A percentile compares a stretch with the other conserved stretches of the same genome.
Conservation (phyloP, 2,113 vertebrate species). For the Mixornis gularis region DNA sequence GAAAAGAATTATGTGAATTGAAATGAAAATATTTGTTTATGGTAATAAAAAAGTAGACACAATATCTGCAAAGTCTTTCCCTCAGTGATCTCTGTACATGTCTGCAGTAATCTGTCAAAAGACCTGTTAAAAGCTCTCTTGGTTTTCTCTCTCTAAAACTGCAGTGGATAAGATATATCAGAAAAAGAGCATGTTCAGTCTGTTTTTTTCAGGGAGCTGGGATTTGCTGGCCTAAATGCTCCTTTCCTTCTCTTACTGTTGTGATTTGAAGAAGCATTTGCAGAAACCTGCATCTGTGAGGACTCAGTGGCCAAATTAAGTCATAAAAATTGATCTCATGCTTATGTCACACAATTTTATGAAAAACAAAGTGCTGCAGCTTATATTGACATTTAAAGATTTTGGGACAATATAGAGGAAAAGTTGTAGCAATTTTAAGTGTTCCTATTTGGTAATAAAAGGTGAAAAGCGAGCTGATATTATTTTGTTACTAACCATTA, state of each 20-base stretch:
- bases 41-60: background rate
- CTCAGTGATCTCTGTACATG: background rate
- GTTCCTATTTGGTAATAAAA: background rate
- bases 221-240: background rate
- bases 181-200: background rate
- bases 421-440: background rate
- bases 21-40: background rate
- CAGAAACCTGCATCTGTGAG: background rate
- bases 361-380: background rate
- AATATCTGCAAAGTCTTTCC: background rate
- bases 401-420: background rate
- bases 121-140: background rate
- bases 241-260: background rate
- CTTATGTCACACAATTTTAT: background rate
- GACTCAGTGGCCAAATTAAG: background rate
- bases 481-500: background rate
- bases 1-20: background rate
- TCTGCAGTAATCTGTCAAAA: background rate
- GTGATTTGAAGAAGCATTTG: background rate
- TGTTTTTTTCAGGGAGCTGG: background rate
- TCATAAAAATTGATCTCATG: background rate
- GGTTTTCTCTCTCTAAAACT: background rate
- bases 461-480: background rate
- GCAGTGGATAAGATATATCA: background rate
- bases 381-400: background rate